These are phyloP conservation scores for Pyrochroa serraticornis DNA, from an alignment of 2,888 invertebrate genomes.

Conservation along the genomic window DNA sequence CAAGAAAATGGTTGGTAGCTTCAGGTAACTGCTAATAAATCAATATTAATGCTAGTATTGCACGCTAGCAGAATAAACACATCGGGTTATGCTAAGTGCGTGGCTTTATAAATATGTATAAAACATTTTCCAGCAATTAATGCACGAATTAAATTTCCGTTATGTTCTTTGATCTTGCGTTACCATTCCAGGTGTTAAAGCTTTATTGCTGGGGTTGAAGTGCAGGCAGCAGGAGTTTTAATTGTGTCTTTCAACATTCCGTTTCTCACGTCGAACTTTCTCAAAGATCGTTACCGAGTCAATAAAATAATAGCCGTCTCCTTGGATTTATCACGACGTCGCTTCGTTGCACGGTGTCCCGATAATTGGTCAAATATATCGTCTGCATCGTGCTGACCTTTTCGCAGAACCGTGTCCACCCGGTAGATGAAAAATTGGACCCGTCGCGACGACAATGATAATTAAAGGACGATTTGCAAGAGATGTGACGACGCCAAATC, in stretches of 20 bases:
- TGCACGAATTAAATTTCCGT: no score
- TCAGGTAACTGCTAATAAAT: no score
- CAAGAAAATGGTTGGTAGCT: no score
- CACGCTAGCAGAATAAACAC: no score
- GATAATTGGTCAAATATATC: constrained; percentile 57
- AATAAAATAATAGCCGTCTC: constrained; percentile 55
- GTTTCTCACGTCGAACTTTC: constrained; percentile 36
- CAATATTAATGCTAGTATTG: no score
- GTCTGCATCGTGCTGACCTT: constrained; percentile 46
- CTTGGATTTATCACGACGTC: constrained; percentile 54
- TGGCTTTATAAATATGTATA: no score
- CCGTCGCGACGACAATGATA: background rate
- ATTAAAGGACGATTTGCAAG: constrained; percentile 14
- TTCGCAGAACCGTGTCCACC: background rate
- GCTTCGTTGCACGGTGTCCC: constrained; percentile 41
- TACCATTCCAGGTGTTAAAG: no score
- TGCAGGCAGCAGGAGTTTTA: constrained; percentile 15
- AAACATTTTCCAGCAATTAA: no score
- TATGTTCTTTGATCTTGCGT: no score
- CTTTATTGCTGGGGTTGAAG: no score
- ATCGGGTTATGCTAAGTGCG: no score
- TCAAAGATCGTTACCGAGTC: constrained; percentile 47
- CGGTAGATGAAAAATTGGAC: background rate
- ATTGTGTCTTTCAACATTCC: constrained; percentile 16
- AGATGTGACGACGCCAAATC: constrained; percentile 16